phyloP scores from a whole-genome alignment of 2,113 vertebrate species.

The Rhinogobius similis region DNA sequence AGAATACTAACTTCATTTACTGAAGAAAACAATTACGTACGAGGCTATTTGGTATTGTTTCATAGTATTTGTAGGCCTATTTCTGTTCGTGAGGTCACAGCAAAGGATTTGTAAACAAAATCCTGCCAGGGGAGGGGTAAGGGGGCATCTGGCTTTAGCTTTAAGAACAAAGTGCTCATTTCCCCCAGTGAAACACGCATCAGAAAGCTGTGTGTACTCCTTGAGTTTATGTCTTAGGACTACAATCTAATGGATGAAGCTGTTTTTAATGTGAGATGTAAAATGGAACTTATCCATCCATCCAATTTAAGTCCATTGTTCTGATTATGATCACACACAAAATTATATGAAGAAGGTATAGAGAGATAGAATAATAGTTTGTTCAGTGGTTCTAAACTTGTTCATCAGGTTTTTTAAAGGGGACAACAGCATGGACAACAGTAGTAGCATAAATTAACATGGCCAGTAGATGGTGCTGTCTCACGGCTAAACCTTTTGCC shows the following conservation, averaged over 20 bases:
- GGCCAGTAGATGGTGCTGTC: slow-evolving; percentile 6
- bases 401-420: neutral
- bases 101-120: slow-evolving; percentile 71
- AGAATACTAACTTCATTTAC: neutral
- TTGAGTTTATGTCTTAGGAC: neutral
- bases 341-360: no score
- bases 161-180: slow-evolving; percentile 65
- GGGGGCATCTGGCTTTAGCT: slow-evolving; percentile 42
- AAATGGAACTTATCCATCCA: neutral
- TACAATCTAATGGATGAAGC: neutral
- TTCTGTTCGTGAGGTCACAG: slow-evolving; percentile 37
- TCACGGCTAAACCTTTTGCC: neutral
- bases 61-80: neutral
- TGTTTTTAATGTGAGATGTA: neutral
- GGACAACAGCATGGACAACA: neutral
- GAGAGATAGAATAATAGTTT: neutral
- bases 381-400: neutral
- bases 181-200: slow-evolving; percentile 42
- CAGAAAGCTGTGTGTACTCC: slow-evolving; percentile 31
- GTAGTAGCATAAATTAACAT: neutral
- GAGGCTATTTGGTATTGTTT: slow-evolving; percentile 14
- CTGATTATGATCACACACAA: neutral
- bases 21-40: slow-evolving; percentile 14
- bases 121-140: slow-evolving; percentile 36
- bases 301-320: neutral